phyloP scores from a whole-genome alignment of 2,888 invertebrate species.

The Agriopis leucophaearia region DNA sequence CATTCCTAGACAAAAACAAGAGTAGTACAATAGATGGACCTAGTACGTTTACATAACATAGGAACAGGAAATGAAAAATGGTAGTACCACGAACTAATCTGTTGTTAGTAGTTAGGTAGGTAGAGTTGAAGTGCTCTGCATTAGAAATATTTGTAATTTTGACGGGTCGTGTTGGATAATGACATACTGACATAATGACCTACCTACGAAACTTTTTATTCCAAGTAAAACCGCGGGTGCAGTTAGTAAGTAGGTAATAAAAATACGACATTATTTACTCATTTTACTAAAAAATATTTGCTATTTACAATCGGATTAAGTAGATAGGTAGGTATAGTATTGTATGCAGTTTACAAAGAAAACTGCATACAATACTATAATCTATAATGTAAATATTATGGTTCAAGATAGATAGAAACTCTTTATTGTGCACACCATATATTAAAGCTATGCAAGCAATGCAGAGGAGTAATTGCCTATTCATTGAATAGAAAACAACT shows the following conservation, averaged over 20 bases:
- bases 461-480: background rate
- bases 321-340: too few species aligned
- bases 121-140: too few species aligned
- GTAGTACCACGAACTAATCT: too few species aligned
- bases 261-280: constrained; percentile 1
- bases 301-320: constrained; percentile 7
- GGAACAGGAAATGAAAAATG: background rate
- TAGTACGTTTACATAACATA: background rate
- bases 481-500: background rate
- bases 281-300: constrained; percentile 9
- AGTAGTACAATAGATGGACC: background rate
- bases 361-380: background rate
- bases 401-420: too few species aligned
- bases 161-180: too few species aligned
- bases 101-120: too few species aligned
- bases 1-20: background rate
- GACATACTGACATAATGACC: too few species aligned
- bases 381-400: background rate
- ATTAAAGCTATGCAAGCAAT: too few species aligned
- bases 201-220: too few species aligned
- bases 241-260: background rate
- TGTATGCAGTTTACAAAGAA: constrained; percentile 17
- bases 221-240: too few species aligned
- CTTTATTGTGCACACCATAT: too few species aligned
- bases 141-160: too few species aligned